Evolutionary conservation across 2,888 invertebrate species (phyloP).

Genomic region (Cosmopolites sordidus): DNA sequence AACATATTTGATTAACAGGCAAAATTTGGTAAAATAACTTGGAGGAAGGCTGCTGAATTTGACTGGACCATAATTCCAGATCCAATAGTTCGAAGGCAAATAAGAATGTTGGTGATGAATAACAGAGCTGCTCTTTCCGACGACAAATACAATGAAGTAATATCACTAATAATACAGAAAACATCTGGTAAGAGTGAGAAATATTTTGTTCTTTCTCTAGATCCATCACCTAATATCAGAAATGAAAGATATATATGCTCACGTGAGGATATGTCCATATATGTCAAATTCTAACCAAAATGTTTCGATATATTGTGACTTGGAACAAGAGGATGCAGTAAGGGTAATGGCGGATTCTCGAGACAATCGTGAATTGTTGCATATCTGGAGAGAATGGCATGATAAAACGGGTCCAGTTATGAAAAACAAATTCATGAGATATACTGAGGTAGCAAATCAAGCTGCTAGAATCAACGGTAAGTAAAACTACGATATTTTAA

Average conservation of each 20-base stretch:
- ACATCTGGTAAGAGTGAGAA: not conserved
- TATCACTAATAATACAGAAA: slow-evolving; percentile 1
- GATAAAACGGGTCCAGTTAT: slow-evolving; percentile 74
- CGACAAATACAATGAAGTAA: slow-evolving; percentile 69
- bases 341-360: slow-evolving; percentile 66
- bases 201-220: slow-evolving; percentile 46
- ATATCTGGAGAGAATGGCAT: slow-evolving; percentile 79
- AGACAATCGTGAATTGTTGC: slow-evolving; percentile 68
- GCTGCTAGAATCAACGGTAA: slow-evolving; percentile 71
- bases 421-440: slow-evolving; percentile 71
- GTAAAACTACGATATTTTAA: too few relatives aligned
- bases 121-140: slow-evolving; percentile 72
- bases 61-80: slow-evolving; percentile 67
- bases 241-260: slow-evolving; percentile 75
- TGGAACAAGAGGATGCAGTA: slow-evolving; percentile 61
- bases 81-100: slow-evolving; percentile 61
- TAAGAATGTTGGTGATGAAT: slow-evolving; percentile 64
- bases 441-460: slow-evolving; percentile 73
- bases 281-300: slow-evolving; percentile 44
- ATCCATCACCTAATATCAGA: slow-evolving; percentile 67
- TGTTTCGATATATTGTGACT: slow-evolving; percentile 54
- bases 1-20: slow-evolving; percentile 7
- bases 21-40: slow-evolving; percentile 58
- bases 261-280: slow-evolving; percentile 68
- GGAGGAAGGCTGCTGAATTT: slow-evolving; percentile 67